These are phyloP conservation scores for Cinclus mexicanus DNA, from an alignment of 2,113 vertebrate genomes.

Conservation along the genomic window DNA sequence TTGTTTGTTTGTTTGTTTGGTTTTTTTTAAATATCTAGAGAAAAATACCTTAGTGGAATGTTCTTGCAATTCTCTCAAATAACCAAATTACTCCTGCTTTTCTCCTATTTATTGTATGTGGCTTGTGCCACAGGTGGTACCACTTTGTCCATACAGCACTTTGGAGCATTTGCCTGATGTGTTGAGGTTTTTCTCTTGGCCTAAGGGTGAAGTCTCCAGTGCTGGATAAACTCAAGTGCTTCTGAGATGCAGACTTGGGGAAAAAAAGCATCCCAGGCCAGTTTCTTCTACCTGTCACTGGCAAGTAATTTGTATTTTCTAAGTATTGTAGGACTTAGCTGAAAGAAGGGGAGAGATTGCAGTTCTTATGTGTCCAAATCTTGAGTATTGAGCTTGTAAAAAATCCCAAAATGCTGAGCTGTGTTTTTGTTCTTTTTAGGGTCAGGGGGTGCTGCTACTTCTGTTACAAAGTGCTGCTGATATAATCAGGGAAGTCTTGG, in stretches of 20 bases:
- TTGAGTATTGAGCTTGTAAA: neutral
- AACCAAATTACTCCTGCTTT: neutral
- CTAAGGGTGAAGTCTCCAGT: neutral
- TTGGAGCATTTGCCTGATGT: neutral
- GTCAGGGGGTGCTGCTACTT: neutral
- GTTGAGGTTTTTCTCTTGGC: neutral
- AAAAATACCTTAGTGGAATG: neutral
- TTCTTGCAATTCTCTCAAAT: neutral
- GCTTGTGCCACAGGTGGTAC: neutral
- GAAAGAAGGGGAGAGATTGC: neutral
- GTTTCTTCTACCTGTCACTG: neutral
- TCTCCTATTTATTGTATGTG: neutral
- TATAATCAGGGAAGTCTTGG: neutral
- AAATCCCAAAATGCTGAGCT: neutral
- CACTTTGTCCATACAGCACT: neutral
- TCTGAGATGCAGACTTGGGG: neutral
- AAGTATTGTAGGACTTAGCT: neutral
- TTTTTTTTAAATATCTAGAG: neutral
- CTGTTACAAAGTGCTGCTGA: neutral
- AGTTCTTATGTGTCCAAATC: neutral
- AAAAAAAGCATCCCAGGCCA: neutral
- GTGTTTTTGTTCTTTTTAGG: neutral
- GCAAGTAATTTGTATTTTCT: neutral
- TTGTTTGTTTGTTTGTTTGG: neutral
- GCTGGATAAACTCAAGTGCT: neutral